These are phyloP conservation scores for Julus scandinavius DNA, from an alignment of 2,888 invertebrate species.

Conservation along the genomic window DNA sequence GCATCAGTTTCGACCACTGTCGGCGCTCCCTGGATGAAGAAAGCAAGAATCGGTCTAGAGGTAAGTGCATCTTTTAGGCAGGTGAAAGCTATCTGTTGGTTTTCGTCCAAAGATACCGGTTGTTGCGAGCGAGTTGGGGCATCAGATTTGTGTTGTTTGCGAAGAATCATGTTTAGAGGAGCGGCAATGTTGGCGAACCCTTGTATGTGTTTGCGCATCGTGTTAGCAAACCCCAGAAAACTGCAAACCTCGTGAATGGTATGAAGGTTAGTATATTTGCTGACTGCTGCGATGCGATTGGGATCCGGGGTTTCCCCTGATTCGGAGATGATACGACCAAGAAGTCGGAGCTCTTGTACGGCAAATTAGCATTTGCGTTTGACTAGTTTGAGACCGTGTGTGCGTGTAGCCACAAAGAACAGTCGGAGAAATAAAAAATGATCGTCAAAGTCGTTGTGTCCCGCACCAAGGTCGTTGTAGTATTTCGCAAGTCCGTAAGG, in stretches of 20 bases:
- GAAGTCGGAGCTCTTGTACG: not conserved
- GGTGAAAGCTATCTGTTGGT: not conserved
- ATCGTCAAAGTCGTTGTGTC: not conserved
- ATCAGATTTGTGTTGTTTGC: not conserved
- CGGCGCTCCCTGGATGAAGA: not conserved
- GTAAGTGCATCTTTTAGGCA: not conserved
- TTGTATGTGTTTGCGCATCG: not conserved
- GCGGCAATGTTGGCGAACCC: not conserved
- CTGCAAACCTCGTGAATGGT: not conserved
- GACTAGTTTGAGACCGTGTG: not conserved
- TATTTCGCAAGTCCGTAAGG: not conserved
- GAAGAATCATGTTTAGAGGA: not conserved
- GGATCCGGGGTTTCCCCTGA: not conserved
- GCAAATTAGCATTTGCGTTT: not conserved
- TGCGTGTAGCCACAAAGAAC: not conserved
- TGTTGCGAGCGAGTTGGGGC: not conserved
- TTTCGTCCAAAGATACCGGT: not conserved
- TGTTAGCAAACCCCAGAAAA: constrained; percentile 42
- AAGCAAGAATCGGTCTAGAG: not conserved
- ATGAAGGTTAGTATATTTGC: not conserved
- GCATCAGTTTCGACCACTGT: constrained; percentile 47
- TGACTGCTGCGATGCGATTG: not conserved
- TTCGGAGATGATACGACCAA: not conserved
- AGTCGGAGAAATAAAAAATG: not conserved
- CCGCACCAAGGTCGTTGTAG: constrained; percentile 2